Base-by-base conservation (phyloP, 2,888 invertebrate species). In the Dynastes tityus region DNA sequence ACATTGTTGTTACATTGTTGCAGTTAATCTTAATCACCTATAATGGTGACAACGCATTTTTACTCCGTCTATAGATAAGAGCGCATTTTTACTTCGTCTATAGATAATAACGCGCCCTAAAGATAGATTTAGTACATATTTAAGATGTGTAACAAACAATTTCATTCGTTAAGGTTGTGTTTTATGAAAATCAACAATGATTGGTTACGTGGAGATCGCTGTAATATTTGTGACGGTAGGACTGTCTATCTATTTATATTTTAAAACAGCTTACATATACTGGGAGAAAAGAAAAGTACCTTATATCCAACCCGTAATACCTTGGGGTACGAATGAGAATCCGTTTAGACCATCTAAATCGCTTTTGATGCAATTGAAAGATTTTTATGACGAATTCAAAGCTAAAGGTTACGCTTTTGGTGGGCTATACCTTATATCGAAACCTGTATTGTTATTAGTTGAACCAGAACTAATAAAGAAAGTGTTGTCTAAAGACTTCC, bases 401-500 rank as follows among this genome's bases (percentile, higher is more conserved):
- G 45, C 45, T 27, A 51, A 73, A 67, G 78, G 78, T n/a, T 9
- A 71, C 37, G 61, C 53, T 9, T 82, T 79, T 40, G 80, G 81
- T 0, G 82, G 82, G 2, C 55, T 78, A 29, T 82, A 80, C 22
- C 64, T 79, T 4, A 58, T 80, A n/a, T 8, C 64, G 6, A 75
- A 53, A 61, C 82, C 82, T n/a, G 27, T 53, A 0, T 29, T 82
- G 8, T 29, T 82, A 22, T 22, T 77, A 58, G 58, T 79, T 3
- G 82, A 82, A 65, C 70, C 80, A 2, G 80, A 82, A 68, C 68
- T 82, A 58, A 68, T 81, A n/a, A 83, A 83, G 70, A 88, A 89
- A 55, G 87, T 93, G 16, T 83, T 92, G 82, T 89, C 90, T 45
- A 91, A 89, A 80, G 92, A 93, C 81, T 93, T 92, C 80, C 87